Evolutionary conservation across 1,140 invertebrate genomes (phyloP), one percentile per base, ranked within the genome.

Genomic region (Drosophila pseudoananassae): DNA sequence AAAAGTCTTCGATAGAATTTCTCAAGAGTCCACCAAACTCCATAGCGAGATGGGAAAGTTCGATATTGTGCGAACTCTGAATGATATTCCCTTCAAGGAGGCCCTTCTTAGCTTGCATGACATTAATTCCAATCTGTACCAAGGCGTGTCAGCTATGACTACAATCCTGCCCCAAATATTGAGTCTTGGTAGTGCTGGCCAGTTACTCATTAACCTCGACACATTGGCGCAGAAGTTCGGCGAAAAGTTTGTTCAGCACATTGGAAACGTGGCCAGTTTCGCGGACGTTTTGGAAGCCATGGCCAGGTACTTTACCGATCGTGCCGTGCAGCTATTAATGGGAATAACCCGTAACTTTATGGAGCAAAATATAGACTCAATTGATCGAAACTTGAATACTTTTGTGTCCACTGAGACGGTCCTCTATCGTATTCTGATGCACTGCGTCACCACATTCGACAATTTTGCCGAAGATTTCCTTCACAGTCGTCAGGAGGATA

Each of bases 51-150:
- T n/a, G 49, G 65, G 15, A 3, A 87, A 77, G 45, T 76, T 81
- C 7, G 90, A 91, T 56, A 80, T 91, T 55, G 57, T 91, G 23
- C 90, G 90, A 27, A 65, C 80, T 7, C 68, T 91, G 3, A 91
- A 91, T 49, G 82, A 91, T 50, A 91, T 91, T 49, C 90, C 90
- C 0, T 70, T 81, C 1, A 91, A 77, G 52, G 90, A 91, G 40
- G 50, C 56, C 1, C 49, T 91, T 8, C 64, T 78, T 3, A 76
- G 54, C 14, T 40, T 90, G 17, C 82, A 88, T 51, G 63, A 55
- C 12, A 36, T 78, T 3, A 72, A 78, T 46, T 45, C 52, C 4
- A 68, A 91, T 50, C 55, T 91, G 4, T 45, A 29, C 3, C 49
- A 69, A 10, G 78, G 82, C 0, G 10, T 72, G 2, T 43, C 59